phyloP scores from a whole-genome alignment of 92 coral and sea anemone genomes.

The Phenganax subtilis region DNA sequence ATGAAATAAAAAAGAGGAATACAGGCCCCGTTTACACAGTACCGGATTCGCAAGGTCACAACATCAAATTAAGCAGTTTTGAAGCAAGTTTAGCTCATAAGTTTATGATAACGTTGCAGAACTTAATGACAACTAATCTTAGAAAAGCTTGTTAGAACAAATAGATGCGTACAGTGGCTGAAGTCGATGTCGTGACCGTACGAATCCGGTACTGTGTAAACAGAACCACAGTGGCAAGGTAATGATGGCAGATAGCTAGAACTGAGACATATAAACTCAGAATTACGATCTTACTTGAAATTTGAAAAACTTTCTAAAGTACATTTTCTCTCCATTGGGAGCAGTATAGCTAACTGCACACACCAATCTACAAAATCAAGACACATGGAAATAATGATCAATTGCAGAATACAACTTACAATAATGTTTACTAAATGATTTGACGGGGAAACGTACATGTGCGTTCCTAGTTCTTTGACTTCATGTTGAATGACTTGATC shows the following conservation, averaged over 20 bases:
- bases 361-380: constrained; percentile 58
- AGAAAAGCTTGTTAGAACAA: no score
- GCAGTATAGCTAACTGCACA: constrained; percentile 96
- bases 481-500: constrained; percentile 98
- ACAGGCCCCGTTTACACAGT: background rate
- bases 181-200: no score
- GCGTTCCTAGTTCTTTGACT: constrained; percentile 96
- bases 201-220: no score
- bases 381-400: background rate
- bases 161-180: no score
- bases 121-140: no score
- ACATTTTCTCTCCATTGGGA: constrained; percentile 84
- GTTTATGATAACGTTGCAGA: no score
- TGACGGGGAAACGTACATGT: constrained; percentile 49
- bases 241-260: no score
- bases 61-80: no score
- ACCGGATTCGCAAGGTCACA: no score
- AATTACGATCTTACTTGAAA: constrained; percentile 61
- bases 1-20: background rate
- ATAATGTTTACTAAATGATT: background rate
- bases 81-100: no score
- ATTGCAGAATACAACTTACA: background rate
- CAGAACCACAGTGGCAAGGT: background rate
- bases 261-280: background rate
- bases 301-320: constrained; percentile 91